These are phyloP conservation scores for Myotis findleyi DNA, from an alignment of 2,797 vertebrate genomes.

Conservation along the genomic window DNA sequence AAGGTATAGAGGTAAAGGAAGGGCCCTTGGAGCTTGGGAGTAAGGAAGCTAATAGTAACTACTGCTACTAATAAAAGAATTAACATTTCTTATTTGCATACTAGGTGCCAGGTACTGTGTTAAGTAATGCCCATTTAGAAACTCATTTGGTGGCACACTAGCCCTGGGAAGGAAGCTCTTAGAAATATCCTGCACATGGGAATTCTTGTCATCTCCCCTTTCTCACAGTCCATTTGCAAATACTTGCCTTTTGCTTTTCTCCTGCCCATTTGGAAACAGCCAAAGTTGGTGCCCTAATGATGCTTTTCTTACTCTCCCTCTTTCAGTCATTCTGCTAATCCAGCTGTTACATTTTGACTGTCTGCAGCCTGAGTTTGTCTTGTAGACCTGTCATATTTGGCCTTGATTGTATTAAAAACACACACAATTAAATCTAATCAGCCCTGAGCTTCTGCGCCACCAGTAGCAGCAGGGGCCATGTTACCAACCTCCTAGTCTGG, in stretches of 20 bases:
- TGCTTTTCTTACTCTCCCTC: background rate
- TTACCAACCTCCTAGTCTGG: background rate
- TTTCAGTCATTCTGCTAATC: background rate
- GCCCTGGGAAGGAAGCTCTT: background rate
- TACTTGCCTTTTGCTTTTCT: background rate
- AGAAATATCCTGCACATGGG: background rate
- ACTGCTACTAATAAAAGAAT: background rate
- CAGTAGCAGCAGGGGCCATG: background rate
- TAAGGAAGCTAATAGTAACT: too few relatives aligned
- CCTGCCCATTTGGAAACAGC: background rate
- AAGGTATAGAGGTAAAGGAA: too few relatives aligned
- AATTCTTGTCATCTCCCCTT: background rate
- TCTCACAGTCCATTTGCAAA: background rate
- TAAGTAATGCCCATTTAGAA: background rate
- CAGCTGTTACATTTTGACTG: background rate
- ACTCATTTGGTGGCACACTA: background rate
- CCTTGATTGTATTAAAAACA: conserved; percentile 21
- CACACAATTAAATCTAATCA: background rate
- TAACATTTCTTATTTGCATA: background rate
- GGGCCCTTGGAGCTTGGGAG: too few relatives aligned
- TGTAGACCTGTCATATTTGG: background rate
- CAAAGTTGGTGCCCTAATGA: background rate
- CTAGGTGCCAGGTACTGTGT: background rate
- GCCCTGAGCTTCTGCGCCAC: background rate
- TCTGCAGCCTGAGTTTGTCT: background rate